Evolutionary conservation across 2,888 invertebrate genomes (phyloP), one percentile per base, ranked within the genome.

Genomic region (Sesamia inferens): DNA sequence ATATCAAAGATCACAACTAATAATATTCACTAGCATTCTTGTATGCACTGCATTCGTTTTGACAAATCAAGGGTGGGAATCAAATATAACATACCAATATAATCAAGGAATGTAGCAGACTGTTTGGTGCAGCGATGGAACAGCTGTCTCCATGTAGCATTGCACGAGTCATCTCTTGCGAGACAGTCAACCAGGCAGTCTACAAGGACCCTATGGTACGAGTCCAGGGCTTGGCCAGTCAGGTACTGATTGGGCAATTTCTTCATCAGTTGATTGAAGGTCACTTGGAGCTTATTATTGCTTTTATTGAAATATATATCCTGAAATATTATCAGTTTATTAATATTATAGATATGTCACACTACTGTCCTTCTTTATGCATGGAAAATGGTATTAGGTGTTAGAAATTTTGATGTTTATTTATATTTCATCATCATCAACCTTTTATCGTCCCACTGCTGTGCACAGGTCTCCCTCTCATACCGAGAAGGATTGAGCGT

Each of bases 81-180:
- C 3, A 65, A 57, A 57, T 44, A 0, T 42, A 70, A 91, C 93
- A 93, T 90, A 97, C 97, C 95, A 85, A 97, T 96, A 91, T 95
- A 96, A 78, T 96, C 96, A 54, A 98, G 94, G 65, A 98, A 92
- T 39, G 97, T 94, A 57, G 97, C 97, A 31, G 98, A 97, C 87
- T 97, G 97, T 75, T 96, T 96, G 39, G 97, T 95, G 88, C 98
- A 97, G 88, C 97, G 97, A 48, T 96, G 93, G 92, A 98, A 98
- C 67, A 97, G 91, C 85, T 97, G 97, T 86, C 96, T 96, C 98
- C 98, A 98, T 0, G 96, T 96, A 64, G 96, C 96, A 85, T 97
- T 97, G 86, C 97, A 97, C 0, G 97, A 97, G 78, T 97, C 96
- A 83, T 98, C 98, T 68, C 94, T 93, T 42, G 91, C 91, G 58